Evolutionary conservation across 2,888 invertebrate species (phyloP), one percentile per base, ranked within the genome.

Genomic region (Chrysina gloriosa): DNA sequence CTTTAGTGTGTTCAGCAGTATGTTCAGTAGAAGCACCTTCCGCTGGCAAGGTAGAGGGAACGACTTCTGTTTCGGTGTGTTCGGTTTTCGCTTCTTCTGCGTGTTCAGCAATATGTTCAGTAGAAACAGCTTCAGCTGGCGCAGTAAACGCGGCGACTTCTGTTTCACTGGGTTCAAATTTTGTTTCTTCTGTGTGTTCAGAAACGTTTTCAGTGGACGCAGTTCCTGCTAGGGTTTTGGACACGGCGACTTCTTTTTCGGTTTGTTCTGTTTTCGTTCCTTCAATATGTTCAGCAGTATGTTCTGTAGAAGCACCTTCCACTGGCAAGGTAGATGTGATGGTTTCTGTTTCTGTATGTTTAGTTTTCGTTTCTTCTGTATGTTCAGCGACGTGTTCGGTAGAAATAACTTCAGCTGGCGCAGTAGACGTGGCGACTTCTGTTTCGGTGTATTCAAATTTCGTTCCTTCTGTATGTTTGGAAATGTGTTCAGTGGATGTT

Each of bases 1-100:
- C 11, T 63, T 31, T 21, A 36, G 34, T 19, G 14, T 16, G 19
- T 27, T 34, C 34, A n/a, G 1, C 23, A 2, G 1, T 3, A 1
- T 47, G 42, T 61, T 67, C 61, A 19, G 21, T 50, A 45, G 25
- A 2, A n/a, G 19, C n/a, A 45, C 5, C 11, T 52, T 45, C 45
- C 11, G 4, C 31, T 11, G 14, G 5, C 27, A 19, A 23, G 7
- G 39, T n/a, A n/a, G n/a, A 1, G n/a, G 4, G 7, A 19, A 19
- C 14, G 14, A 6, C n/a, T 25, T 2, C 42, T 16, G 6, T 16
- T 42, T 11, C 39, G 16, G 16, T 39, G 5, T 16, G 5, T 42
- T 2, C 42, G 19, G 16, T 11, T 16, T 14, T 19, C 14, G 2
- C 14, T 36, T n/a, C 36, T 36, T 36, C 36, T 7, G 48, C 1